A percentile compares a stretch with the other conserved stretches of the same genome.
phyloP scores from a whole-genome alignment of 2,888 invertebrate species.

The Parnassius mnemosyne region DNA sequence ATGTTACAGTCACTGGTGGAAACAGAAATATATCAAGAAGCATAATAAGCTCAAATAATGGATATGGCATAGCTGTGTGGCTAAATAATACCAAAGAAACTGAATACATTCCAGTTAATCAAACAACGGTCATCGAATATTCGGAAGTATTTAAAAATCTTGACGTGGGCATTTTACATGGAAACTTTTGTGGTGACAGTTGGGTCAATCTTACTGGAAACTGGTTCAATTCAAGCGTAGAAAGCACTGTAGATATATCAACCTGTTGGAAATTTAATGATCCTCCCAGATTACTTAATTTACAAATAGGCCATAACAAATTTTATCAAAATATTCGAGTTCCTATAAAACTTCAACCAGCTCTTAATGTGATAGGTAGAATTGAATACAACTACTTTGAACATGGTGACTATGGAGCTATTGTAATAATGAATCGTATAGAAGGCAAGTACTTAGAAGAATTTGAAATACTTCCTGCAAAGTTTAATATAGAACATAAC shows the following conservation, averaged over 20 bases:
- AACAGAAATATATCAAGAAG: constrained; percentile 94
- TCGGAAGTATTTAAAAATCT: constrained; percentile 93
- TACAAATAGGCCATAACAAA: constrained; percentile 92
- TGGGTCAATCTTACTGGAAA: constrained; percentile 97
- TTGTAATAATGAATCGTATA: constrained; percentile 90
- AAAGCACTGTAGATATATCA: constrained; percentile 89
- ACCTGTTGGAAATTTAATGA: constrained; percentile 88
- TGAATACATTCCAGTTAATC: constrained; percentile 89
- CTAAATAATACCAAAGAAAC: constrained; percentile 90
- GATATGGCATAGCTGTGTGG: constrained; percentile 94
- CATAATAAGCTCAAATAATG: constrained; percentile 91
- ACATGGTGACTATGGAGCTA: constrained; percentile 89
- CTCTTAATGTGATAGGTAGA: constrained; percentile 87
- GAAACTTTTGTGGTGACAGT: constrained; percentile 93
- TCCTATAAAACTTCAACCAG: constrained; percentile 89
- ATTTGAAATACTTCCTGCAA: constrained; percentile 86
- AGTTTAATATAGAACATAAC: constrained; percentile 90
- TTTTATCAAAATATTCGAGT: constrained; percentile 89
- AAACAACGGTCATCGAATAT: constrained; percentile 92
- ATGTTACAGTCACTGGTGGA: constrained; percentile 97
- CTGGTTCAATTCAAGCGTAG: constrained; percentile 88
- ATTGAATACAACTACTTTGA: constrained; percentile 95
- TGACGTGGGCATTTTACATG: constrained; percentile 93
- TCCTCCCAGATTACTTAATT: constrained; percentile 73
- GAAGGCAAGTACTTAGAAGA: constrained; percentile 85